These are phyloP conservation scores for Falco naumanni DNA, from an alignment of 2,797 vertebrate species.

Conservation along the genomic window DNA sequence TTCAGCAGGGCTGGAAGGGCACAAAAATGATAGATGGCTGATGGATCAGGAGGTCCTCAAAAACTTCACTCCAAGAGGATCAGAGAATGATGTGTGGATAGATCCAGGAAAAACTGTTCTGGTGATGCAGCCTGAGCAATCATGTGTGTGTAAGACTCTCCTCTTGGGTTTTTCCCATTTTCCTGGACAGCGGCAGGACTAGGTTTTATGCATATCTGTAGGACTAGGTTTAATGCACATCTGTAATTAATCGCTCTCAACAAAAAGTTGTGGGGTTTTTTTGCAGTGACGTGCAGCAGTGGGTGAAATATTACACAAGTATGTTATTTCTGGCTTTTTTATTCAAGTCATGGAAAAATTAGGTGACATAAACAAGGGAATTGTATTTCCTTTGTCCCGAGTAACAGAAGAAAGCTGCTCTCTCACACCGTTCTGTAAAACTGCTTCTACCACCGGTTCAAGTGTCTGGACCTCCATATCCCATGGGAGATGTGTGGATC, in stretches of 20 bases:
- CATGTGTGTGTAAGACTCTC: accelerated
- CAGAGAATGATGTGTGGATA: neutral
- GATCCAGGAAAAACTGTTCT: neutral
- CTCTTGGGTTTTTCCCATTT: neutral
- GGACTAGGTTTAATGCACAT: neutral
- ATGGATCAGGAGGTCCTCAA: neutral
- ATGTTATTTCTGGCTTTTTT: neutral
- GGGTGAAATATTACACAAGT: neutral
- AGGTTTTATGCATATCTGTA: neutral
- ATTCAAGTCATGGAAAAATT: neutral
- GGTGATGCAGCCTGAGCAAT: neutral
- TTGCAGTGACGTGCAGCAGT: neutral
- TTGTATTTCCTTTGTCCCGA: neutral
- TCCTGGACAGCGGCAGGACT: neutral
- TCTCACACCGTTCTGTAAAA: neutral
- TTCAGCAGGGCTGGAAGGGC: neutral
- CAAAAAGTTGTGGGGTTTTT: neutral
- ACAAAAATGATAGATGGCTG: neutral
- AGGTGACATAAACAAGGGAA: neutral
- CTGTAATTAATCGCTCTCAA: neutral
- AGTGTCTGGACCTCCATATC: neutral
- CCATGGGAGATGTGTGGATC: neutral
- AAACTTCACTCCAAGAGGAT: neutral
- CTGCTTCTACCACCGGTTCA: neutral
- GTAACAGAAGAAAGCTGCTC: neutral